phyloP scores from a whole-genome alignment of 2,113 vertebrate genomes.

The Corythornis cristatus region DNA sequence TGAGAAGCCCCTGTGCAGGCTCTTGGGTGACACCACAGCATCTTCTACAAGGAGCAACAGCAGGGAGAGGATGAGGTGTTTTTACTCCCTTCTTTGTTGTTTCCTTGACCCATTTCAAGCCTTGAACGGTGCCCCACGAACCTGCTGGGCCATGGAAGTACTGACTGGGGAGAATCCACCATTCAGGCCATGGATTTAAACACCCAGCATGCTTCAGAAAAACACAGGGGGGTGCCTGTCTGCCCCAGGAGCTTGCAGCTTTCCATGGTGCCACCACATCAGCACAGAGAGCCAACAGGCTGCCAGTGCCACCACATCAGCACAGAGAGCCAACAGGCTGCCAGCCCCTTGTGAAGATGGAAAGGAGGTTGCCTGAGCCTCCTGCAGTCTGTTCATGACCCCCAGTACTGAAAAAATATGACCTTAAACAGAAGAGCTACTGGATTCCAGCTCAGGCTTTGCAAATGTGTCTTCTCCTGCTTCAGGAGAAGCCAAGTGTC shows the following conservation, averaged over 20 bases:
- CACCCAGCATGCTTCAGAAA: neutral
- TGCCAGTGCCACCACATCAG: neutral
- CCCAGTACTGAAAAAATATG: fast-evolving
- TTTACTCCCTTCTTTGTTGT: neutral
- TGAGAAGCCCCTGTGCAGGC: neutral
- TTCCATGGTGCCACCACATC: neutral
- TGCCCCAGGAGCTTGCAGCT: neutral
- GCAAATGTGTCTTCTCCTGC: neutral
- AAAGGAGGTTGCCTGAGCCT: neutral
- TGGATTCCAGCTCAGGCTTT: neutral
- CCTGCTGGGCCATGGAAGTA: neutral
- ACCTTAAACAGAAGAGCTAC: neutral
- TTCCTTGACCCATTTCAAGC: neutral
- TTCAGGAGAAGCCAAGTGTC: neutral
- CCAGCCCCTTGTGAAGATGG: neutral
- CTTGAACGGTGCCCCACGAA: neutral
- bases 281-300: neutral
- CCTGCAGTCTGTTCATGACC: neutral
- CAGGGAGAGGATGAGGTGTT: neutral
- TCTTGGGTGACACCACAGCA: neutral
- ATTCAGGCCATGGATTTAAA: neutral
- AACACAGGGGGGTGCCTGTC: fast-evolving
- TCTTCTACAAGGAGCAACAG: neutral
- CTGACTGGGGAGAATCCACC: neutral
- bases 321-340: neutral